Evolutionary conservation across 2,797 vertebrate genomes (phyloP).

Genomic region (Tangara arthus): DNA sequence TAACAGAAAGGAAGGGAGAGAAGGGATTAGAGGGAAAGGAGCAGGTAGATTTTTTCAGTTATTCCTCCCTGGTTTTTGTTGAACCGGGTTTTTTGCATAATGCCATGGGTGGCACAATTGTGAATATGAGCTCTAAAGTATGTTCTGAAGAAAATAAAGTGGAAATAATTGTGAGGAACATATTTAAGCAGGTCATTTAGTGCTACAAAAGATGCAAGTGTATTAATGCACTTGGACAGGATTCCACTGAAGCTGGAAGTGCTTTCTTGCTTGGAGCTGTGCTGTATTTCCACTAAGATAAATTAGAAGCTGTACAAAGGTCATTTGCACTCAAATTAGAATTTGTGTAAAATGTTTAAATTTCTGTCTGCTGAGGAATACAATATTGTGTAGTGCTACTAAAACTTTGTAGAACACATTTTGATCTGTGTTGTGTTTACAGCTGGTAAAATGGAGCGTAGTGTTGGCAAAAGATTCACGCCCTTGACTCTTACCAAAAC

Average conservation of each 20-base stretch:
- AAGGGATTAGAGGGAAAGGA: neutral
- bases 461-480: neutral
- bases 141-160: neutral
- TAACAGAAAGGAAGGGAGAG: neutral
- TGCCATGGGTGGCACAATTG: neutral
- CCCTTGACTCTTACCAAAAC: neutral
- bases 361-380: neutral
- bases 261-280: neutral
- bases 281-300: neutral
- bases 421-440: neutral
- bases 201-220: neutral
- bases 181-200: neutral
- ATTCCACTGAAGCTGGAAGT: neutral
- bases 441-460: neutral
- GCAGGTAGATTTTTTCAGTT: neutral
- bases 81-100: neutral
- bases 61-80: neutral
- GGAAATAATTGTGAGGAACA: neutral
- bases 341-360: neutral
- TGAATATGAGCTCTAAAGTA: neutral
- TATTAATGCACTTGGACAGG: neutral
- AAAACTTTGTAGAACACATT: neutral
- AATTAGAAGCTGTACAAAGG: neutral
- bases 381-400: neutral
- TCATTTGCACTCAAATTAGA: neutral